These are phyloP conservation scores for Caenorhabditis elegans DNA, from an alignment of 1,140 invertebrate genomes.

Conservation along the genomic window DNA sequence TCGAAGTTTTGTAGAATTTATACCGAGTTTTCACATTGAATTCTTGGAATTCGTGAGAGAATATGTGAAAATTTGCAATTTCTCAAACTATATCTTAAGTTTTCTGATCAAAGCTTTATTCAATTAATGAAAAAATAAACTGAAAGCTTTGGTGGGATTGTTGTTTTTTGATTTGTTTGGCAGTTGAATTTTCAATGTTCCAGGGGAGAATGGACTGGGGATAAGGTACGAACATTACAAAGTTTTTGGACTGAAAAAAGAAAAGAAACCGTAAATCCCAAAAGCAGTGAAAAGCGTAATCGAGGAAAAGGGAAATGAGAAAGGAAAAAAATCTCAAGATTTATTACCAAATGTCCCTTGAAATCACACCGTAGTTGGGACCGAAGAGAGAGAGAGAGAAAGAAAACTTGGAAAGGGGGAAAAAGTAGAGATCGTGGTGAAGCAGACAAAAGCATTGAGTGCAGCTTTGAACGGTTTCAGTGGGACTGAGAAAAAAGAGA, in stretches of 20 bases:
- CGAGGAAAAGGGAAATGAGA: too few species aligned
- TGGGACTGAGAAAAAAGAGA: constrained; percentile 8
- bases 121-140: background rate
- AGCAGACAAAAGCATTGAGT: constrained; percentile 20
- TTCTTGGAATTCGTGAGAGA: background rate
- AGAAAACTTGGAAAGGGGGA: background rate
- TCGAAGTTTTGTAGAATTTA: background rate
- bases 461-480: constrained; percentile 22
- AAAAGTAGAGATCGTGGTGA: background rate
- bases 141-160: constrained; percentile 15
- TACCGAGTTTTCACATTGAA: background rate
- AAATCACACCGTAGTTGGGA: background rate
- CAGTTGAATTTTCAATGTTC: background rate
- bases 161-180: background rate
- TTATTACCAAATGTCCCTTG: background rate
- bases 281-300: background rate
- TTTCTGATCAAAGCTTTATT: constrained; percentile 24
- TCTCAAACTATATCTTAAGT: too few species aligned
- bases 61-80: too few species aligned
- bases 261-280: background rate
- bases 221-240: too few species aligned
- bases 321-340: background rate
- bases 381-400: background rate
- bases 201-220: background rate
- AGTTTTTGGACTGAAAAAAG: background rate